Percentiles rank a stretch among this genome's conserved stretches.
Conservation (phyloP, 2,797 vertebrate genomes). For the Notoglanidium macrostoma region DNA sequence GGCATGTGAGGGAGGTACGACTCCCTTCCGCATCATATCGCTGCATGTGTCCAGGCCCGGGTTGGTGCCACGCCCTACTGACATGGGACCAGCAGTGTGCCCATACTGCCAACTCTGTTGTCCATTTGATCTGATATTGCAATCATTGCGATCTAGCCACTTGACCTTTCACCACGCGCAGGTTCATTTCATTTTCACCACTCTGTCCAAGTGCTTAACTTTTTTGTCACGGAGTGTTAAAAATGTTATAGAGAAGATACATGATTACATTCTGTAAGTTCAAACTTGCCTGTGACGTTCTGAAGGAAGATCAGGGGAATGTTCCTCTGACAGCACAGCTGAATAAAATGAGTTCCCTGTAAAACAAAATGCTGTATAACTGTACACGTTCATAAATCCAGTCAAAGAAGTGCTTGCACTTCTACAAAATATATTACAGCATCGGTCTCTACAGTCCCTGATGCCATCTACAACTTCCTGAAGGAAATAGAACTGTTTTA, state of each 20-base stretch:
- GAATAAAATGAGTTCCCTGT: conserved; percentile 93
- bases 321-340: conserved; percentile 94
- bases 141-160: too few species aligned
- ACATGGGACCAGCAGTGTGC: too few species aligned
- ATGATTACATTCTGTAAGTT: background rate
- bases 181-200: too few species aligned
- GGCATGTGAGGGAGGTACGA: too few species aligned
- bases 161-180: too few species aligned
- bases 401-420: background rate
- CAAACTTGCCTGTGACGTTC: conserved; percentile 90
- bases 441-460: background rate
- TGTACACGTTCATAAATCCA: background rate
- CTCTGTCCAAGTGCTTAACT: too few species aligned
- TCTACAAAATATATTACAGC: background rate
- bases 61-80: too few species aligned
- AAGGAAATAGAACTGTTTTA: background rate
- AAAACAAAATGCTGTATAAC: conserved; percentile 46
- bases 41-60: too few species aligned
- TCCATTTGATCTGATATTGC: too few species aligned
- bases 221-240: background rate
- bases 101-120: too few species aligned
- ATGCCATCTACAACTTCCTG: background rate
- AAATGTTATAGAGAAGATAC: background rate
- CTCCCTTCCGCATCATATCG: too few species aligned
- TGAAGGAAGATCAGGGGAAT: conserved; percentile 95